Evolutionary conservation across 2,888 invertebrate genomes (phyloP), one percentile per base, ranked within the genome.

Genomic region (Lissocephala sabroskyi): DNA sequence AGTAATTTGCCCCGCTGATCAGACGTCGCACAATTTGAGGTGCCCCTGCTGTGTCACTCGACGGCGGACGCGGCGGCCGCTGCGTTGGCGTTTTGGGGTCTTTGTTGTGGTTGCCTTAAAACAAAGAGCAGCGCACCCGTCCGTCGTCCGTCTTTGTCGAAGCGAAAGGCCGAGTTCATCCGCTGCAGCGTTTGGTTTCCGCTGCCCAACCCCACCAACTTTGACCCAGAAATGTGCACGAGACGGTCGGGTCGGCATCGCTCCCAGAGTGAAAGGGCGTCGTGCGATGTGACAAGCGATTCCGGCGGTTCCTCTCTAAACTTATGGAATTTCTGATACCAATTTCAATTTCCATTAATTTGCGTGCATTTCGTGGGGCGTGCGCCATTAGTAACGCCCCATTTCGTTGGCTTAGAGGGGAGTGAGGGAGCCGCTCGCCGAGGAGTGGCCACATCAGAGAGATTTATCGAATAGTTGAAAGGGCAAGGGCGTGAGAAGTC

Each of bases 191-290:
- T 28, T 35, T 14, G 33, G 50, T 41, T 49, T 29, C 40, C 18
- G 44, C 40, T 33, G 19, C 45, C 30, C 37, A 28, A 28, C 43
- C 39, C 9, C 33, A 45, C 41, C 45, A 45, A 17, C 36, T 70
- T 70, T 70, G 68, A 73, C 74, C 70, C 68, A 52, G 11, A 46
- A 62, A 59, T 13, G 26, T 9, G 16, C 16, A 32, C 11, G 13
- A 32, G 51, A 50, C 57, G 59, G 56, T 59, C 56, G 71, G 71
- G 55, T 67, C 56, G 67, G 23, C 16, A 6, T n/a, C n/a, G n/a
- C n/a, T n/a, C n/a, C 35, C 13, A 53, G 65, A 71, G 71, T 64
- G 67, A 67, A 71, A 67, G 67, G 71, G 64, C n/a, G n/a, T n/a
- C n/a, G n/a, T n/a, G n/a, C n/a, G n/a, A n/a, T n/a, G n/a, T n/a